Evolutionary conservation across 2,888 invertebrate species (phyloP).

Genomic region (Cosmia trapezina): DNA sequence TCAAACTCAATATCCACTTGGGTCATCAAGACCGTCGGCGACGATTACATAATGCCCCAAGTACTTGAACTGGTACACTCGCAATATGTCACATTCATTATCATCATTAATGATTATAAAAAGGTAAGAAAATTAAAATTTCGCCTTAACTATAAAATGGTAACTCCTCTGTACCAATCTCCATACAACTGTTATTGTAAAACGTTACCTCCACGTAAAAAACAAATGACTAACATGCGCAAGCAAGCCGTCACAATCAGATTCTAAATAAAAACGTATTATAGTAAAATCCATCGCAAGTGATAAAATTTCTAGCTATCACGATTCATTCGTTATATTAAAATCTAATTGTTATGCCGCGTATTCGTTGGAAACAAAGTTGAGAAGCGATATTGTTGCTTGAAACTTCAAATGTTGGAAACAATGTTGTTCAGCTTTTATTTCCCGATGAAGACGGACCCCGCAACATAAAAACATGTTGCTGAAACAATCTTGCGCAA

Average conservation of each 20-base stretch:
- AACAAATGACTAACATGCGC: conserved; percentile 27
- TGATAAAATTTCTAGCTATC: conserved; percentile 5
- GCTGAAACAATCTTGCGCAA: not conserved
- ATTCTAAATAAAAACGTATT: not conserved
- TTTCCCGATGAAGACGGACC: not conserved
- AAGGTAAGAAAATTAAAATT: not conserved
- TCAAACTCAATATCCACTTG: no score
- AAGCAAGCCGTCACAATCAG: conserved; percentile 16
- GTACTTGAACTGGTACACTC: no score
- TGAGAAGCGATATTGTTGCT: not conserved
- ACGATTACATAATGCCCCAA: no score
- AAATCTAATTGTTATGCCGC: conserved; percentile 19
- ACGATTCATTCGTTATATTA: conserved; percentile 27
- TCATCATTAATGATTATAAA: no score
- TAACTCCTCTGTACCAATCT: not conserved
- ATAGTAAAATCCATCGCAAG: conserved; percentile 14
- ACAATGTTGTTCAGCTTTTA: not conserved
- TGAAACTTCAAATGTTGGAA: not conserved
- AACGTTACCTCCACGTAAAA: conserved; percentile 29
- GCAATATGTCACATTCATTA: no score
- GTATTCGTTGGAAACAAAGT: not conserved
- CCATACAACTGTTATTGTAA: not conserved
- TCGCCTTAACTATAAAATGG: not conserved
- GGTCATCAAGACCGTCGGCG: no score
- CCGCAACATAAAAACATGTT: conserved; percentile 1